phyloP scores from a whole-genome alignment of 2,113 vertebrate genomes.

The Thunnus thynnus region DNA sequence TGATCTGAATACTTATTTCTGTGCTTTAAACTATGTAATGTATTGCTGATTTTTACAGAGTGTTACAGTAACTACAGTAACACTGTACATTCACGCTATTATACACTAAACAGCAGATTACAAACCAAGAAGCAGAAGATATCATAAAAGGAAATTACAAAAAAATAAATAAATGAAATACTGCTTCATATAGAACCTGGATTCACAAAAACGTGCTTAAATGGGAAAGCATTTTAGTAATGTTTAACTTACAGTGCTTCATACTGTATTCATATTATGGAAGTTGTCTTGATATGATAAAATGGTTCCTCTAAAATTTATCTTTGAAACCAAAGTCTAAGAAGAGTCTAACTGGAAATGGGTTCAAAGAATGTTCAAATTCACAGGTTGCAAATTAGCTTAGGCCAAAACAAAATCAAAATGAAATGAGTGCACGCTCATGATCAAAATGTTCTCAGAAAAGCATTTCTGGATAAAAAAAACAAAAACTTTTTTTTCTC shows the following conservation, averaged over 20 bases:
- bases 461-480: not conserved
- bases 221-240: not conserved
- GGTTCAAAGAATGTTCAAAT: not conserved
- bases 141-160: too few species aligned
- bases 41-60: not conserved
- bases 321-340: not conserved
- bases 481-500: not conserved
- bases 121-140: too few species aligned
- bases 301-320: not conserved
- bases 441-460: not conserved
- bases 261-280: not conserved
- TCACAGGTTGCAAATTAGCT: not conserved
- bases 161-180: too few species aligned
- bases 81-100: too few species aligned
- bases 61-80: too few species aligned
- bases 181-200: not conserved
- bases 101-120: too few species aligned
- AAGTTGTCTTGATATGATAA: not conserved
- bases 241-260: not conserved
- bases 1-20: too few species aligned
- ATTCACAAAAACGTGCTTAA: not conserved
- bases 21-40: not conserved
- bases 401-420: not conserved
- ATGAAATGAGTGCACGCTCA: not conserved
- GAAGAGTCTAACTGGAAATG: not conserved